Base-by-base conservation (phyloP, 2,113 vertebrate species). In the Nothobranchius furzeri region DNA sequence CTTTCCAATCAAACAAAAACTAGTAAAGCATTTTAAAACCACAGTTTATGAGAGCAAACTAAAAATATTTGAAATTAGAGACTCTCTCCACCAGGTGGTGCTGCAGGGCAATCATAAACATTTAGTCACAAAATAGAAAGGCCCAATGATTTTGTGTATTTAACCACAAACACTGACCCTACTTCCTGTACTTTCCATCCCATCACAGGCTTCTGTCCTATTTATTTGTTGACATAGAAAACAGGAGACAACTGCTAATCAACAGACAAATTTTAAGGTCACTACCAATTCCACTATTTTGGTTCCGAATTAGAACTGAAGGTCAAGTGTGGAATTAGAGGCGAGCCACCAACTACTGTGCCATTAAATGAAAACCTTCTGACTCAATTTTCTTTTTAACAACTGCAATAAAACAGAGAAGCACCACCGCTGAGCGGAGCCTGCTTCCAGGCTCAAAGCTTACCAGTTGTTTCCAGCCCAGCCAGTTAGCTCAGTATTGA, bases 291-390 rank as follows among this genome's bases (percentile, higher is more conserved):
- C 49, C 66, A 77, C 64, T 54, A 46, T 79, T 55, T 74, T 79
- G 81, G 83, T 81, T 79, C 70, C 56, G 71, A 77, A 87, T 82
- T 81, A 40, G 47, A 61, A 43, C 50, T 66, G 78, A 88, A 89
- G 88, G 90, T 90, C 87, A 88, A 78, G 68, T 60, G 76, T 17
- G 24, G 78, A 64, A 64, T 70, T 64, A 77, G 65, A 74, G 73
- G 68, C 37, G 56, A 80, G 73, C 70, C 70, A 64, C 56, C 17
- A 51, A 78, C 78, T 63, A 57, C 64, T 65, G 59, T 54, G 65
- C 78, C 76, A 69, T 78, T 85, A 89, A 90, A 88, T 88, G 88
- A 90, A 87, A 90, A 78, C 85, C 81, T 86, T 86, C 87, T 84
- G 87, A 89, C 82, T 89, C 90, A 80, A 89, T 89, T 88, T 85